Base-by-base conservation (phyloP, 2,888 invertebrate genomes). In the Scrobipalpa atriplicella region DNA sequence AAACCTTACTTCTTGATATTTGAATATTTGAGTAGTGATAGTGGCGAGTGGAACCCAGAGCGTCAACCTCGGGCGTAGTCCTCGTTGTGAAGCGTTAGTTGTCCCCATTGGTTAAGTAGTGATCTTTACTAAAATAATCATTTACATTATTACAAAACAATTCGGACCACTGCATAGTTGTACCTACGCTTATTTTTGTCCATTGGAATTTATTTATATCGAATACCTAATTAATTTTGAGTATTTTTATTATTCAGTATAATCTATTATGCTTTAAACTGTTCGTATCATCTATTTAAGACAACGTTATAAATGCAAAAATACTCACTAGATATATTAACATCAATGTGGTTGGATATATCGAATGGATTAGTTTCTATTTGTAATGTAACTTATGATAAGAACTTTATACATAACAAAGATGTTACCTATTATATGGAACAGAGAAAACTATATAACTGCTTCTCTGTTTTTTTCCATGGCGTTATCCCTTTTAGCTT, bases 71-170 rank as follows among this genome's bases (percentile, higher is more conserved):
- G 39, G 21, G 39, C 56, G 62, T 70, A 78, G 74, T 79, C 77
- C 80, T 87, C 84, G 86, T 86, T 86, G 87, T 86, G 79, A 83
- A 85, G 85, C 84, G 82, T 88, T 85, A 85, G 77, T 86, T 85
- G 85, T 85, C 16, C 82, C 83, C 76, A 81, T 85, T 82, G 81
- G 79, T 82, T 78, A 77, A 39, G 68, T 80, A 82, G 84, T 86
- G 82, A 87, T 86, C 84, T 84, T 83, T 84, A 71, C 72, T 72
- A 73, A 79, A n/a, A n/a, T n/a, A n/a, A 78, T 76, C 73, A 72
- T 77, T 73, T 80, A 79, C 78, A 77, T 70, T 73, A 76, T 65
- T 60, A 63, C 73, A 77, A 52, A 70, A 75, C 77, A 80, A 82
- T 82, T 85, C 82, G 86, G 87, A 89, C 86, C 87, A 89, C 82